Conservation (phyloP, 2,888 invertebrate species). For the Molanna angustata region DNA sequence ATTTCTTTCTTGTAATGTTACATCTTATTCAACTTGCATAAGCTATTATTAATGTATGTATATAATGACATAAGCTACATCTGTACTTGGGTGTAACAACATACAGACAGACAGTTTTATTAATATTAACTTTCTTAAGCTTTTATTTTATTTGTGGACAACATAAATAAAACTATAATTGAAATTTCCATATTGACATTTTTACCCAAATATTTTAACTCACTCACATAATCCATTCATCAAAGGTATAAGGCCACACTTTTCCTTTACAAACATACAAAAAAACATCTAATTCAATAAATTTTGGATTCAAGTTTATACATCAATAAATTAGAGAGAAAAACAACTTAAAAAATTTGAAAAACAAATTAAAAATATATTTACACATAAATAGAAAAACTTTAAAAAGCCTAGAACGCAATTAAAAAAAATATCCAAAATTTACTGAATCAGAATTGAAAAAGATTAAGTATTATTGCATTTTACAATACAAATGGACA, state of each 20-base stretch:
- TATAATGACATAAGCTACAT: neutral
- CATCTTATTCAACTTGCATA: too few species aligned
- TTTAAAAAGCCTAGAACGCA: too few species aligned
- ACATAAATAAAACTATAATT: neutral
- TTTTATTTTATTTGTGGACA: neutral
- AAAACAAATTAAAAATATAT: too few species aligned
- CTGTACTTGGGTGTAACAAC: neutral
- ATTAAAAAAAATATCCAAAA: too few species aligned
- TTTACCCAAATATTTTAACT: neutral
- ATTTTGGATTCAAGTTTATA: too few species aligned
- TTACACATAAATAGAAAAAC: too few species aligned
- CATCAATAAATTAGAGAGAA: too few species aligned
- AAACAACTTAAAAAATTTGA: too few species aligned
- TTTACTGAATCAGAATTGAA: too few species aligned
- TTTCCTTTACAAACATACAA: neutral
- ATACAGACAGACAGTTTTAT: neutral
- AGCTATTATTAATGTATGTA: neutral
- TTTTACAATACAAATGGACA: slow-evolving; percentile 10
- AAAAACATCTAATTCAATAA: too few species aligned
- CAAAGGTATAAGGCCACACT: neutral
- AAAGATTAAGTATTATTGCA: too few species aligned
- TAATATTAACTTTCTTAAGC: neutral
- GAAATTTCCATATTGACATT: neutral
- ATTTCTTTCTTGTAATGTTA: too few species aligned
- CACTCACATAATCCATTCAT: neutral